Evolutionary conservation across 1,140 invertebrate species (phyloP).

Genomic region (Ptiloglossa arizonensis): DNA sequence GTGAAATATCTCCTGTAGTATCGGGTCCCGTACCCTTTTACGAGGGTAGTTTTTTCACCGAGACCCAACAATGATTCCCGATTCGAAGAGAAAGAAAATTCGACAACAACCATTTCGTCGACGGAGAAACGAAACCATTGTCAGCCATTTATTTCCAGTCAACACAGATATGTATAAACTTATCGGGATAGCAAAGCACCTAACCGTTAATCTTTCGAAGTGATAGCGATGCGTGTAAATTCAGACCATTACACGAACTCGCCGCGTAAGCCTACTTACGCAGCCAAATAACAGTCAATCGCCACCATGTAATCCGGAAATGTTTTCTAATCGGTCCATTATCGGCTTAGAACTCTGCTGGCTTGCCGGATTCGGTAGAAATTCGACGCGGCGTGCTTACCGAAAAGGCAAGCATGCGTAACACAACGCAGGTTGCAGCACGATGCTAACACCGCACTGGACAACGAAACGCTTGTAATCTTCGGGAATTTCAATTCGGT

Average conservation of each 20-base stretch:
- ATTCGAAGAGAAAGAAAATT: too few relatives aligned
- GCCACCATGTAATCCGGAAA: slow-evolving; percentile 12
- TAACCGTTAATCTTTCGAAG: neutral
- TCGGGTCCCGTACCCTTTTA: too few relatives aligned
- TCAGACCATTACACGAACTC: neutral
- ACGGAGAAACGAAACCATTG: neutral
- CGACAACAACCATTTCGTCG: neutral
- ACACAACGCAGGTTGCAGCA: neutral
- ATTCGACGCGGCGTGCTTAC: neutral
- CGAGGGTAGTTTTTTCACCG: too few relatives aligned
- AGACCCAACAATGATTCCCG: too few relatives aligned
- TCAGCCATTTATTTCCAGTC: neutral
- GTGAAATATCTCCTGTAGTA: too few relatives aligned
- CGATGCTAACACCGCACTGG: too few relatives aligned
- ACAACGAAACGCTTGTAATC: slow-evolving; percentile 14
- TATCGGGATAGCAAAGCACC: neutral
- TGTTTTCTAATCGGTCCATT: slow-evolving; percentile 22
- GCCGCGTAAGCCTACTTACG: slow-evolving; percentile 20
- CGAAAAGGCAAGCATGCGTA: slow-evolving; percentile 12
- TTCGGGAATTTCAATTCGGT: slow-evolving; percentile 18
- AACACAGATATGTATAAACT: neutral
- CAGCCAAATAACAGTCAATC: slow-evolving; percentile 14
- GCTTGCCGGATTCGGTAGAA: neutral
- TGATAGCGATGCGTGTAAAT: slow-evolving; percentile 7
- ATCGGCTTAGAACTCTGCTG: neutral